phyloP scores from a whole-genome alignment of 2,113 vertebrate species.

The Corythornis vintsioides region DNA sequence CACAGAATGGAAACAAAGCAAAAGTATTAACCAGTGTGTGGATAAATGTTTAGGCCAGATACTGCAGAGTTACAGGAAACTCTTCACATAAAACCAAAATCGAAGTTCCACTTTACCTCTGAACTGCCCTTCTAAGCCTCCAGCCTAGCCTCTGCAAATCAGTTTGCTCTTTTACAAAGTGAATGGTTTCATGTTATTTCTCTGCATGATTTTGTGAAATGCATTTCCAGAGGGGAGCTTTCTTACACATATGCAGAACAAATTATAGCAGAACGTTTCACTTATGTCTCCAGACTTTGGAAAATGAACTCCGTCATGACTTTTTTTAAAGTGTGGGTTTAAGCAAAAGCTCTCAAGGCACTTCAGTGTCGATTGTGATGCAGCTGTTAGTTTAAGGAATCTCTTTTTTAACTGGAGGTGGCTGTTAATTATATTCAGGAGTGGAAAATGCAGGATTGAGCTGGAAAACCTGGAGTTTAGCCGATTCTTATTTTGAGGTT shows the following conservation, averaged over 20 bases:
- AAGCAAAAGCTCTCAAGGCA: neutral
- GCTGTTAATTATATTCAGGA: conserved; percentile 8
- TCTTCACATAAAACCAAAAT: neutral
- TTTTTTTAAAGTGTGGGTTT: conserved; percentile 42
- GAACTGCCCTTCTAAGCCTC: neutral
- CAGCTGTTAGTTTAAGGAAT: conserved; percentile 35
- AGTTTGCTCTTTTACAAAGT: neutral
- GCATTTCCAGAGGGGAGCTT: conserved; percentile 18
- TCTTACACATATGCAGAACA: neutral
- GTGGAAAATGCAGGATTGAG: neutral
- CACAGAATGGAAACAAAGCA: neutral
- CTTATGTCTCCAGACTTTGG: neutral
- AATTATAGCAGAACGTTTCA: conserved; percentile 11
- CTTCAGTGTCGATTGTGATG: conserved; percentile 24
- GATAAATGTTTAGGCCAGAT: neutral
- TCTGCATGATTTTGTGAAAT: neutral
- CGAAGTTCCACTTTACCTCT: neutral
- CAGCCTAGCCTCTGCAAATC: neutral
- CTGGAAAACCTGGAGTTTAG: neutral
- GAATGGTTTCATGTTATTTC: neutral
- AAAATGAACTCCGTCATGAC: conserved; percentile 3
- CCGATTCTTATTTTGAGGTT: conserved; percentile 6
- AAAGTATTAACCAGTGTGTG: neutral
- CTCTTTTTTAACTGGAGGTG: conserved; percentile 20
- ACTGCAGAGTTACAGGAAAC: neutral